These are phyloP conservation scores for Nomada hirtipes DNA, from an alignment of 2,888 invertebrate species.

Conservation along the genomic window DNA sequence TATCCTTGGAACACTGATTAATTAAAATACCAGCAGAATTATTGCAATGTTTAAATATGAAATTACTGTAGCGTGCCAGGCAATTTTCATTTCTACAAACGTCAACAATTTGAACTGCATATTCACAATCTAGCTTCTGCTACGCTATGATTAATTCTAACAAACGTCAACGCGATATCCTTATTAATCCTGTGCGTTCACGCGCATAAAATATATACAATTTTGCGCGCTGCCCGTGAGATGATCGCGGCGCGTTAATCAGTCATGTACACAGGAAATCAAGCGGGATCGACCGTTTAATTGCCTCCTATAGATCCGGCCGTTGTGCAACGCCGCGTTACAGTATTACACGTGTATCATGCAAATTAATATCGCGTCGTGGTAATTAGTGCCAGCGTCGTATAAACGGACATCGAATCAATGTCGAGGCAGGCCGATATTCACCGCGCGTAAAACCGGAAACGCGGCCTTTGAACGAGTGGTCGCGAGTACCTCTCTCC, in stretches of 20 bases:
- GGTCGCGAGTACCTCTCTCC: neutral
- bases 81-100: too few relatives aligned
- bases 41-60: too few relatives aligned
- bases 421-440: conserved; percentile 16
- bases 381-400: conserved; percentile 29
- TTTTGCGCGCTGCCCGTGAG: neutral
- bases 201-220: neutral
- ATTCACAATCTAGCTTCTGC: too few relatives aligned
- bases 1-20: too few relatives aligned
- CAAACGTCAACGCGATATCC: too few relatives aligned
- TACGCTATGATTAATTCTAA: too few relatives aligned
- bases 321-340: conserved; percentile 1
- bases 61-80: too few relatives aligned
- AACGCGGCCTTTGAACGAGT: conserved; percentile 10
- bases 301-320: conserved; percentile 7
- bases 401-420: conserved; percentile 18
- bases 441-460: conserved; percentile 28
- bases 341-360: conserved; percentile 24
- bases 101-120: too few relatives aligned
- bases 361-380: conserved; percentile 38
- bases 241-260: neutral
- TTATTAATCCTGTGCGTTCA: too few relatives aligned
- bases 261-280: conserved; percentile 28
- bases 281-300: conserved; percentile 15
- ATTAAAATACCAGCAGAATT: too few relatives aligned